Base-by-base conservation (phyloP, 2,888 invertebrate species). In the Steinernema hermaphroditum region DNA sequence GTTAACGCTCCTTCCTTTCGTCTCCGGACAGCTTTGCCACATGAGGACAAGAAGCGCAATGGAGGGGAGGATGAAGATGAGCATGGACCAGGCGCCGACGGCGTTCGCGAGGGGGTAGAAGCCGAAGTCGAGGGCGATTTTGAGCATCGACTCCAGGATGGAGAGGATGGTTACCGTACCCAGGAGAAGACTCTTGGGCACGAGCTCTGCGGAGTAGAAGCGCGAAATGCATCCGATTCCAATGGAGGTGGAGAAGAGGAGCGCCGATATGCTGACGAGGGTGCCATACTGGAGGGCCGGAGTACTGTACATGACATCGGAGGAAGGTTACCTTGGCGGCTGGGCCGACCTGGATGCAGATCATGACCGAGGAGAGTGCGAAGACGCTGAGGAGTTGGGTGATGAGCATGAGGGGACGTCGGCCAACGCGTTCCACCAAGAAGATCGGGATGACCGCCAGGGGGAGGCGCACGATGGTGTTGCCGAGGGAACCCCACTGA, bases 91-190 rank as follows among this genome's bases (percentile, higher is more conserved):
- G 57, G 27, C 27, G 4, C 57, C 57, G 57, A 27, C 19, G 16
- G 27, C 32, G 44, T 69, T 72, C n/a, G 46, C 46, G 9, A 46
- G 16, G 6, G 46, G 46, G 22, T 46, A 46, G 46, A 46, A 46
- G 46, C 46, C 46, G 22, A 46, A 46, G n/a, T 46, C 46, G 46
- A 46, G 46, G 6, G n/a, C 46, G 16, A 46, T 46, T 19, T 19
- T 46, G n/a, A 46, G 46, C 22, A 46, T 19, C 4, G 46, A 46
- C 22, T 46, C 46, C 4, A 46, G 46, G 46, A 46, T 19, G 4
- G 46, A 46, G 9, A 46, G 46, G 46, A 46, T 46, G 16, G 46
- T 46, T 19, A 19, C 16, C 16, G 46, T 46, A 16, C 46, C 46
- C 22, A 46, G 46, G n/a, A 46, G 46, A 6, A 46, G 16, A n/a